These are phyloP conservation scores for Dynastes tityus DNA, from an alignment of 2,888 invertebrate genomes.

Conservation along the genomic window DNA sequence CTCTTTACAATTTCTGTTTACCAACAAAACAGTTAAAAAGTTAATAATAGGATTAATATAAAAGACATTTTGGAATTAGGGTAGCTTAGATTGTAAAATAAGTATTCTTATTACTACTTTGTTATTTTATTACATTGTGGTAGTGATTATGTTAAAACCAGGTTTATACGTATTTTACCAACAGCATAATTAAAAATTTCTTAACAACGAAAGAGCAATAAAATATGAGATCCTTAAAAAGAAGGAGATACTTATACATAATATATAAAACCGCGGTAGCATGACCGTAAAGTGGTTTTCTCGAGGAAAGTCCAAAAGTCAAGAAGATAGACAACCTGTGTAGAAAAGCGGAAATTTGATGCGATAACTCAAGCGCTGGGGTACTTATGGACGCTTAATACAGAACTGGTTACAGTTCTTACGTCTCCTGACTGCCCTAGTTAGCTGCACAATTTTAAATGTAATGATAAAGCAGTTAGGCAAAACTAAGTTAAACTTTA, in stretches of 20 bases:
- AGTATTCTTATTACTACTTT: no score
- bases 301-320: slow-evolving; percentile 42
- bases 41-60: no score
- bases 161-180: background rate
- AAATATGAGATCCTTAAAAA: background rate
- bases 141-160: background rate
- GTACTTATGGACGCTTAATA: background rate
- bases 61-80: no score
- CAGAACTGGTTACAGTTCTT: background rate
- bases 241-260: background rate
- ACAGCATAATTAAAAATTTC: background rate
- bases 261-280: slow-evolving; percentile 13
- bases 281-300: slow-evolving; percentile 45
- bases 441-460: background rate
- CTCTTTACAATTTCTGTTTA: no score
- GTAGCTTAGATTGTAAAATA: no score
- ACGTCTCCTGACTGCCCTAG: background rate
- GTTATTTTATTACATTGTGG: background rate
- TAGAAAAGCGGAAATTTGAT: slow-evolving; percentile 61
- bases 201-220: background rate
- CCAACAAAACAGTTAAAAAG: no score
- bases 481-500: background rate
- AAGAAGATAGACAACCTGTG: slow-evolving; percentile 53
- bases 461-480: background rate
- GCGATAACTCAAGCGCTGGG: slow-evolving; percentile 58